Base-by-base conservation (phyloP, 2,113 vertebrate genomes). In the Melanotaenia duboulayi region DNA sequence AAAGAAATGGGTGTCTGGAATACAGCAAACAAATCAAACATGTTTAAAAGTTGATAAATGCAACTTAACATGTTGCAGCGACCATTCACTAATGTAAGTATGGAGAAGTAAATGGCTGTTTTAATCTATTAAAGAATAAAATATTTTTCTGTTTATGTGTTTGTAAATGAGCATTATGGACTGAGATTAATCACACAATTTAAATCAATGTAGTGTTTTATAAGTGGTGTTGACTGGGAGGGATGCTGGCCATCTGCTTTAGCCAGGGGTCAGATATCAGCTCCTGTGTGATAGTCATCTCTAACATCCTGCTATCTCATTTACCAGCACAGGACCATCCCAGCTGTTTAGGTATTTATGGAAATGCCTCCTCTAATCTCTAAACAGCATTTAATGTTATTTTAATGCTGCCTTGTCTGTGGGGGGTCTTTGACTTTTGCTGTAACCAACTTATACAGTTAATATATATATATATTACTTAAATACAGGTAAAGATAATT, bases 291-390 rank as follows among this genome's bases (percentile, higher is more conserved):
- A 75, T 87, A 77, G 24, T 68, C 65, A 89, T 85, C 79, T 83
- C 76, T 74, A 68, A 71, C 64, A 88, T 82, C 80, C 77, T 87
- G 68, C 78, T 28, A 66, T 64, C 76, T 86, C 78, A 90, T 90
- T 86, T 87, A 80, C 73, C 74, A 84, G 81, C 88, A 85, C 84
- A 87, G 87, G 91, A 84, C 71, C 70, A 64, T 71, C 71, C 24
- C 49, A 58, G 73, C 56, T 37, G 7, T 44, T 63, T 19, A 42
- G 17, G 17, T 5, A n/a, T 19, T n/a, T 7, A 48, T n/a, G 19
- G 2, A 14, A 13, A 3, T 9, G 5, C 32, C 32, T 3, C 32
- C 32, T 7, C 32, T 42, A 42, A 42, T 16, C 40, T 42, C 14
- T 16, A 42, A 42, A 42, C 14, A 42, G 40, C 44, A 19, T 44